Evolutionary conservation across 2,797 vertebrate genomes (phyloP).

Genomic region (Menidia menidia): DNA sequence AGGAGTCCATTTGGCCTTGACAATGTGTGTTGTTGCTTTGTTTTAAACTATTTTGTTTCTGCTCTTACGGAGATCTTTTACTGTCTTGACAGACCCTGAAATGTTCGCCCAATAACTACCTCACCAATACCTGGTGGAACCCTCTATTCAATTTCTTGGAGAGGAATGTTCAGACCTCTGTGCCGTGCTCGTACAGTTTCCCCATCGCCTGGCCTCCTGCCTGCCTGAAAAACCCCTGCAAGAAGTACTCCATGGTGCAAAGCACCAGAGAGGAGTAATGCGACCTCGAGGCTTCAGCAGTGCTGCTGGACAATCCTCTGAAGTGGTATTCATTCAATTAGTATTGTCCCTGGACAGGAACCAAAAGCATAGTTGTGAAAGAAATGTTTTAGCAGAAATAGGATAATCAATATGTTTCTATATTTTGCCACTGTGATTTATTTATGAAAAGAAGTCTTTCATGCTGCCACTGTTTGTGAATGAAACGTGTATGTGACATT

Average conservation of each 20-base stretch:
- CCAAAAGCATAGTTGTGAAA: slow-evolving; percentile 21
- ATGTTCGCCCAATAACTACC: slow-evolving; percentile 93
- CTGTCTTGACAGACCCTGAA: slow-evolving; percentile 86
- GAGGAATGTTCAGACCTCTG: slow-evolving; percentile 92
- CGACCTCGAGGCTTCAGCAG: slow-evolving; percentile 2
- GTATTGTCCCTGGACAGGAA: slow-evolving; percentile 38
- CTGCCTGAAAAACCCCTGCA: slow-evolving; percentile 96
- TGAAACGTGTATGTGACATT: slow-evolving; percentile 24
- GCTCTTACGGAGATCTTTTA: background rate
- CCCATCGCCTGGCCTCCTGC: slow-evolving; percentile 92
- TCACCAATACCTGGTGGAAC: slow-evolving; percentile 98
- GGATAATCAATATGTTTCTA: slow-evolving; percentile 32
- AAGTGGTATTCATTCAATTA: slow-evolving; percentile 24
- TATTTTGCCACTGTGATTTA: slow-evolving; percentile 63
- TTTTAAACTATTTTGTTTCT: too few species aligned
- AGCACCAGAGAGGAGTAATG: slow-evolving; percentile 83
- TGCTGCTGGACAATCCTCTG: slow-evolving; percentile 30
- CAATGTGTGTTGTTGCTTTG: too few species aligned
- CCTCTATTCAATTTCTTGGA: slow-evolving; percentile 96
- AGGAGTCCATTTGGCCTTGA: too few species aligned
- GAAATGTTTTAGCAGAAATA: slow-evolving; percentile 31
- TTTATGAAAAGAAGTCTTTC: slow-evolving; percentile 52
- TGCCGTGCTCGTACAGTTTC: slow-evolving; percentile 95
- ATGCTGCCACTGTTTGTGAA: slow-evolving; percentile 23
- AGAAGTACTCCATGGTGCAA: slow-evolving; percentile 96